These are phyloP conservation scores for Rhopalosiphum nymphaeae DNA, from an alignment of 2,888 invertebrate genomes.

Conservation along the genomic window DNA sequence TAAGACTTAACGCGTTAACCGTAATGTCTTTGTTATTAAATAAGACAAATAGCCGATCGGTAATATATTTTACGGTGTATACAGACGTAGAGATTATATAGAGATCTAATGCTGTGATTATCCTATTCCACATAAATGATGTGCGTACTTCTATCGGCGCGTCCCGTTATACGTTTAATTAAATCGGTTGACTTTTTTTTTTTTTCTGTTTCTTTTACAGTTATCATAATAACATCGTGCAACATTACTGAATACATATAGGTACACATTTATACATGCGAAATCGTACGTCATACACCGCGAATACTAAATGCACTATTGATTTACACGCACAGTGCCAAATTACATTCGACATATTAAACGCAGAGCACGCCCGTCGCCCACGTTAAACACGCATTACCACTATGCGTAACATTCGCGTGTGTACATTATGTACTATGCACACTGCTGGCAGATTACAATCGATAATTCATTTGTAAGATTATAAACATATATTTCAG, in stretches of 20 bases:
- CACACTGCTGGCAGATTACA: not conserved
- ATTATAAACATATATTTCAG: not conserved
- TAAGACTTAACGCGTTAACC: conserved; percentile 11
- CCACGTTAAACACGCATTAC: not conserved
- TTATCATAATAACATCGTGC: not conserved
- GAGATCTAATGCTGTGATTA: not conserved
- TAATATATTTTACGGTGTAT: not conserved
- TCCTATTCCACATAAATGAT: not conserved
- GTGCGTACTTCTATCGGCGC: not conserved
- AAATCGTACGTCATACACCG: not conserved
- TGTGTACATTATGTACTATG: not conserved
- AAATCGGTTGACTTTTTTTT: not conserved
- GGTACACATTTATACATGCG: not conserved
- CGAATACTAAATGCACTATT: not conserved
- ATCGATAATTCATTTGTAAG: not conserved
- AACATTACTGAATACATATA: not conserved
- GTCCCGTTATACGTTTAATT: not conserved
- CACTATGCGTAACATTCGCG: not conserved
- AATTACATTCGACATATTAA: not conserved
- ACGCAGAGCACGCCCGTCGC: conserved; percentile 2
- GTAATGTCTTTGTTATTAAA: conserved; percentile 16
- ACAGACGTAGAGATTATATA: not conserved
- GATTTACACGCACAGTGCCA: not conserved
- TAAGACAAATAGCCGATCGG: conserved; percentile 1
- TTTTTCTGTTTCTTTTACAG: not conserved